phyloP scores from a whole-genome alignment of 2,113 vertebrate species.

The Antennarius striatus region DNA sequence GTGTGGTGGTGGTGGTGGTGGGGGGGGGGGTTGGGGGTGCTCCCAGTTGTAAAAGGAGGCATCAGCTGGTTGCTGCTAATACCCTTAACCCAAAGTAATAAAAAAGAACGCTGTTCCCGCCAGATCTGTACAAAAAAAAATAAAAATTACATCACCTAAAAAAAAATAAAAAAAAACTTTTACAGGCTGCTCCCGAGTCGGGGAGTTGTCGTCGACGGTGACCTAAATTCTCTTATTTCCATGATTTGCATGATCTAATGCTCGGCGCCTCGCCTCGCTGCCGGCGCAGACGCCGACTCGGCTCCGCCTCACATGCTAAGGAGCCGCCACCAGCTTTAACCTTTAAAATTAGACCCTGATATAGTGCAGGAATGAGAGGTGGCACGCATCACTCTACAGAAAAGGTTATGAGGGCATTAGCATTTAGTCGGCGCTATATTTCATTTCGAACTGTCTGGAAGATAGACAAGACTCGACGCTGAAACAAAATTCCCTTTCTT shows the following conservation, averaged over 20 bases:
- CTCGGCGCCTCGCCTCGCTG: conserved; percentile 8
- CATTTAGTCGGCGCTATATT: conserved; percentile 63
- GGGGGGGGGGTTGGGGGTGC: conserved; percentile 1
- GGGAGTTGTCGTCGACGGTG: conserved; percentile 50
- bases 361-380: conserved; percentile 26
- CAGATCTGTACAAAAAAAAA: conserved; percentile 57
- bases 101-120: conserved; percentile 42
- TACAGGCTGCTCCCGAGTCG: conserved; percentile 36
- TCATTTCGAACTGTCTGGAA: conserved; percentile 46
- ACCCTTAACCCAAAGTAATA: conserved; percentile 46
- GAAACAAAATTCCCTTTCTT: background rate
- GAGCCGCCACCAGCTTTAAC: conserved; percentile 58
- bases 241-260: conserved; percentile 53
- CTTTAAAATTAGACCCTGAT: conserved; percentile 65
- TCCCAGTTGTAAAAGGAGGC: conserved; percentile 26
- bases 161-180: conserved; percentile 65
- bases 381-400: conserved; percentile 64
- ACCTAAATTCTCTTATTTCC: conserved; percentile 68
- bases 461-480: conserved; percentile 19
- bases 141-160: conserved; percentile 57
- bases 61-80: conserved; percentile 69
- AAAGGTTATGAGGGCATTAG: conserved; percentile 75
- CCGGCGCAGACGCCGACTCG: conserved; percentile 29
- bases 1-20: background rate
- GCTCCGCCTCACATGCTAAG: conserved; percentile 29